These are phyloP conservation scores for Orchestia grillus DNA, from an alignment of 1,140 invertebrate species.

Conservation along the genomic window DNA sequence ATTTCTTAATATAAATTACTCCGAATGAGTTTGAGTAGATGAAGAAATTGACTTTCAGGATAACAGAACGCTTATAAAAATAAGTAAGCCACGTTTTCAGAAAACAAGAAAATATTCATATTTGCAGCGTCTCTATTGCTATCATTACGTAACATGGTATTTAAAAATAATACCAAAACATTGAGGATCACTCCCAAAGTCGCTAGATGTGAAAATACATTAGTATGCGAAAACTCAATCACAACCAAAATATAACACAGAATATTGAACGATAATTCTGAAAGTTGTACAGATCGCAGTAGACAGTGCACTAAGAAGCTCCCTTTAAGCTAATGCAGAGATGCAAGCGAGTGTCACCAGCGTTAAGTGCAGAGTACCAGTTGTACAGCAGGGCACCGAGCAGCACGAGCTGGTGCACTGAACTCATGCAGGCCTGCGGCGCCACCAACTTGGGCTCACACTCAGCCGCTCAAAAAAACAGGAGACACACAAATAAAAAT, in stretches of 20 bases:
- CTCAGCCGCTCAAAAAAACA: not conserved
- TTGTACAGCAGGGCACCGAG: not conserved
- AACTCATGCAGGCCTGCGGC: not conserved
- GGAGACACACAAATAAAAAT: not conserved
- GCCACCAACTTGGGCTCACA: slow-evolving; percentile 1
- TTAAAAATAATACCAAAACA: not conserved
- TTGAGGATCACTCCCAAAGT: not conserved
- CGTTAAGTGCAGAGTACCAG: not conserved
- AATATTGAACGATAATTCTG: not conserved
- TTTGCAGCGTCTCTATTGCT: too few relatives aligned
- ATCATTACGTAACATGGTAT: not conserved
- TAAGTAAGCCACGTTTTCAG: not conserved
- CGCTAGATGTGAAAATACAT: not conserved
- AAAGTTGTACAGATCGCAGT: not conserved
- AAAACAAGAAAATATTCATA: too few relatives aligned
- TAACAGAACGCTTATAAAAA: not conserved
- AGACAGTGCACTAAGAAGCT: not conserved
- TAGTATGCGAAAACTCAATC: not conserved
- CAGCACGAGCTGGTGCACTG: slow-evolving; percentile 7
- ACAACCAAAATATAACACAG: not conserved
- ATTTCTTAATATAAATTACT: too few relatives aligned
- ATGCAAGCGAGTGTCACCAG: not conserved
- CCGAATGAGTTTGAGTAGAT: not conserved
- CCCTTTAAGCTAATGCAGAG: not conserved
- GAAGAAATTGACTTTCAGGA: not conserved